phyloP scores from a whole-genome alignment of 2,113 vertebrate genomes.

The Pachypanchax playfairii region DNA sequence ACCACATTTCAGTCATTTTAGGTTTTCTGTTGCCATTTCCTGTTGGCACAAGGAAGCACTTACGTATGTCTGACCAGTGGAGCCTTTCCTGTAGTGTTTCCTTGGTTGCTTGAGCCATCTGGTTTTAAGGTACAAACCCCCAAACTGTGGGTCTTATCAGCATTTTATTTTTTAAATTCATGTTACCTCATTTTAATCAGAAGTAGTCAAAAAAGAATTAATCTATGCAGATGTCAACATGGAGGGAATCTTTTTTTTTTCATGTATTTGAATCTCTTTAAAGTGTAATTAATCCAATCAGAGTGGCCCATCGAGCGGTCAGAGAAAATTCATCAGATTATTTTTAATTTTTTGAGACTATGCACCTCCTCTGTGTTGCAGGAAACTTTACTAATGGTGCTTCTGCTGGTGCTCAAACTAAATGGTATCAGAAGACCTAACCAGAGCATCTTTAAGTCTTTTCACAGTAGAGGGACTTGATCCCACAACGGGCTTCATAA shows the following conservation, averaged over 20 bases:
- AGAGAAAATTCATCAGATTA: constrained; percentile 44
- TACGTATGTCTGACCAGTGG: constrained; percentile 39
- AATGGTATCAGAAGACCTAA: constrained; percentile 66
- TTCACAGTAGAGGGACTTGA: constrained; percentile 54
- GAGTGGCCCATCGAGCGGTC: constrained; percentile 57
- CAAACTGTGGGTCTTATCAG: constrained; percentile 41
- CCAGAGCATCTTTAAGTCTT: constrained; percentile 59
- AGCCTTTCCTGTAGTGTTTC: constrained; percentile 51
- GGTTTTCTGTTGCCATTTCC: constrained; percentile 27
- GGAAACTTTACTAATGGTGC: constrained; percentile 80
- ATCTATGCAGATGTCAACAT: constrained; percentile 76
- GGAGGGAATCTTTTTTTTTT: constrained; percentile 51
- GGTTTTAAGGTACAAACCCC: constrained; percentile 36
- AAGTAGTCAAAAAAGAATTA: constrained; percentile 55
- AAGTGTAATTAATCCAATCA: constrained; percentile 54
- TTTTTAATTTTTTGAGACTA: constrained; percentile 63
- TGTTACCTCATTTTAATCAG: constrained; percentile 71
- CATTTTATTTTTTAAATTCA: constrained; percentile 47
- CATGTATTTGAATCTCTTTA: constrained; percentile 39
- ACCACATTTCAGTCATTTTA: constrained; percentile 5
- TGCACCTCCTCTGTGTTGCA: constrained; percentile 73
- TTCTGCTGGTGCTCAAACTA: constrained; percentile 79
- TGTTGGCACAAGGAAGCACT: constrained; percentile 40
- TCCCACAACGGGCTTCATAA: constrained; percentile 49
- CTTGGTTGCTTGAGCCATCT: constrained; percentile 42